These are phyloP conservation scores for Epsilonema sp. DNA, from an alignment of 2,888 invertebrate genomes.

Conservation along the genomic window DNA sequence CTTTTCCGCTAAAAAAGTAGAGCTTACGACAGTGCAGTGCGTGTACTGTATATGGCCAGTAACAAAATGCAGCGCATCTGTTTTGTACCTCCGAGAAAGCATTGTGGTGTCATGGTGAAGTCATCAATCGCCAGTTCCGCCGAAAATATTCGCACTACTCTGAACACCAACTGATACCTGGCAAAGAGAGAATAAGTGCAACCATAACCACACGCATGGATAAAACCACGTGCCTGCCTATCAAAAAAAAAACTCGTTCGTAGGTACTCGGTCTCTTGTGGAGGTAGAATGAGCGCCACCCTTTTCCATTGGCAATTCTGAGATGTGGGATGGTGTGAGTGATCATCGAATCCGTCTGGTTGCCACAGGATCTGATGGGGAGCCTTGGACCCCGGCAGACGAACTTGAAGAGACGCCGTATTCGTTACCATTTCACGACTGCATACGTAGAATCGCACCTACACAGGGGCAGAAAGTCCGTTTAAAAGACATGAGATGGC, in stretches of 20 bases:
- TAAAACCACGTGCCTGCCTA: too few relatives aligned
- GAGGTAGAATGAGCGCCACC: background rate
- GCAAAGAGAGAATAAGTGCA: too few relatives aligned
- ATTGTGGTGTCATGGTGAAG: slow-evolving; percentile 8
- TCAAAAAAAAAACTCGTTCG: too few relatives aligned
- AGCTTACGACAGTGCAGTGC: background rate
- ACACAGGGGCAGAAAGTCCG: background rate
- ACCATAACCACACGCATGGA: too few relatives aligned
- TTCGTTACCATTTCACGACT: too few relatives aligned
- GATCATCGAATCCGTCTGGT: too few relatives aligned
- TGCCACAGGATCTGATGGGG: too few relatives aligned
- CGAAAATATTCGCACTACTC: background rate
- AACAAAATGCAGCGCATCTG: background rate
- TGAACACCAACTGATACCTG: slow-evolving; percentile 6
- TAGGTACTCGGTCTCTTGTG: too few relatives aligned
- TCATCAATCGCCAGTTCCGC: slow-evolving; percentile 10
- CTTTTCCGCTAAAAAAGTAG: background rate
- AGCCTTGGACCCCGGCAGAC: too few relatives aligned
- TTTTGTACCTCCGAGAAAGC: slow-evolving; percentile 8
- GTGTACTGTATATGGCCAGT: background rate
- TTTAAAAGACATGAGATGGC: background rate
- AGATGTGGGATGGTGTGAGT: too few relatives aligned
- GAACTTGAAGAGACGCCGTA: too few relatives aligned
- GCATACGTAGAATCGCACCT: background rate
- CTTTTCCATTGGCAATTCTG: background rate